A percentile compares a stretch with the other conserved stretches of the same genome.
phyloP scores from a whole-genome alignment of 2,113 vertebrate genomes.

The Dipodomys ordii region DNA sequence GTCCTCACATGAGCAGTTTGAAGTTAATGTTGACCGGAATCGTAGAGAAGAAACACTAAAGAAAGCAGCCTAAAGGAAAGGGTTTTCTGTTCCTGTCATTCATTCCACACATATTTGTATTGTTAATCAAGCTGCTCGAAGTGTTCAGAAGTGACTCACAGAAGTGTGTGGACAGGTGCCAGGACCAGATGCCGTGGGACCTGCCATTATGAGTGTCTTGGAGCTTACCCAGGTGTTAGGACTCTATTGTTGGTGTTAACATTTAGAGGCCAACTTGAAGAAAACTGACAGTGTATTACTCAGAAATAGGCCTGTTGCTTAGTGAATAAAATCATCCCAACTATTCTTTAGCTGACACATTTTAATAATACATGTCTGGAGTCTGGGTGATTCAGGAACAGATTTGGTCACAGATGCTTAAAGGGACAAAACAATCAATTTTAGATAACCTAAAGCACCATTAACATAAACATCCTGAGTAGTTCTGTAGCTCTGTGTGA shows the following conservation, averaged over 20 bases:
- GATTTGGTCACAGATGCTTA: not conserved
- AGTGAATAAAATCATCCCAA: not conserved
- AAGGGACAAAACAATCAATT: not conserved
- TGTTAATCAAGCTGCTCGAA: not conserved
- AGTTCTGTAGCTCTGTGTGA: not conserved
- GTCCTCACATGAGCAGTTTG: not conserved
- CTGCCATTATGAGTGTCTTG: not conserved
- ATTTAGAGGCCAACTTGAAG: not conserved
- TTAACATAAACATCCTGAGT: not conserved
- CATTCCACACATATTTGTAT: not conserved
- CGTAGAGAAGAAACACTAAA: not conserved
- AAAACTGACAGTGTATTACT: not conserved
- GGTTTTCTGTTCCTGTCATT: not conserved
- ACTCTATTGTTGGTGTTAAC: not conserved
- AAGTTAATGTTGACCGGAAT: not conserved
- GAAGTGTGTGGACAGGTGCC: not conserved
- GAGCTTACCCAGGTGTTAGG: too few relatives aligned
- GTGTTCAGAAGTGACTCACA: not conserved
- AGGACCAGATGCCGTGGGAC: not conserved
- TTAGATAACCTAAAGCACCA: not conserved
- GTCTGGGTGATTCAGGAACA: not conserved
- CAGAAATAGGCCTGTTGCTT: not conserved
- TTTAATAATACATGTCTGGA: not conserved
- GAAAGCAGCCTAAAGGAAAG: not conserved
- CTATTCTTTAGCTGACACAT: not conserved